Evolutionary conservation across 2,113 vertebrate species (phyloP).

Genomic region (Tupaia tana): DNA sequence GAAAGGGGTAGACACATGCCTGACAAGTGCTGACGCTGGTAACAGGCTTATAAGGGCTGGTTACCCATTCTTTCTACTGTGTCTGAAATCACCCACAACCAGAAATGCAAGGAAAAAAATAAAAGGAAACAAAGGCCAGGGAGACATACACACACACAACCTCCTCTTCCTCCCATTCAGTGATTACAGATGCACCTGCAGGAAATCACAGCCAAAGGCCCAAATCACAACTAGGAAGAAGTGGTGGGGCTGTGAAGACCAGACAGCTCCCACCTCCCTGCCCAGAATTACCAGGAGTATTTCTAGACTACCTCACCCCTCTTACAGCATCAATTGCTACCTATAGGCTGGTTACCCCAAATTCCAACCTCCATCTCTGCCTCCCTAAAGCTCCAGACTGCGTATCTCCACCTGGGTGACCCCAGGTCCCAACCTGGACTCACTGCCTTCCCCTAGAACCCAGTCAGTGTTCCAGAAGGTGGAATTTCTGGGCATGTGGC

Average conservation of each 20-base stretch:
- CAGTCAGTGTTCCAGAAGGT: not conserved
- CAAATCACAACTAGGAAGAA: not conserved
- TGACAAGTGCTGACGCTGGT: too few species aligned
- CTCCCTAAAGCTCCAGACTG: not conserved
- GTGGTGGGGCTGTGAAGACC: fast-evolving
- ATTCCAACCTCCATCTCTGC: not conserved
- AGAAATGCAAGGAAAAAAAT: not conserved
- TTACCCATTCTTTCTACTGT: not conserved
- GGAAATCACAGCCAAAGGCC: not conserved
- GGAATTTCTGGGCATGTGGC: not conserved
- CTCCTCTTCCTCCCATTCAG: not conserved
- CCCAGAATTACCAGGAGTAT: not conserved
- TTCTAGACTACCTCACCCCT: fast-evolving
- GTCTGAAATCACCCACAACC: not conserved
- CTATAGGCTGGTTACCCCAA: not conserved
- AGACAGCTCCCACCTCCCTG: not conserved
- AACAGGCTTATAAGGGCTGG: not conserved
- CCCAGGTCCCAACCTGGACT: not conserved
- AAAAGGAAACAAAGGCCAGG: not conserved
- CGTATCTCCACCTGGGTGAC: not conserved
- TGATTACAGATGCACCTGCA: not conserved
- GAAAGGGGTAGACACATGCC: not conserved
- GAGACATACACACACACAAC: not conserved
- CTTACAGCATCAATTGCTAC: not conserved
- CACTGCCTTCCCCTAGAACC: not conserved